phyloP scores from a whole-genome alignment of 2,797 vertebrate species.

The Falco naumanni region DNA sequence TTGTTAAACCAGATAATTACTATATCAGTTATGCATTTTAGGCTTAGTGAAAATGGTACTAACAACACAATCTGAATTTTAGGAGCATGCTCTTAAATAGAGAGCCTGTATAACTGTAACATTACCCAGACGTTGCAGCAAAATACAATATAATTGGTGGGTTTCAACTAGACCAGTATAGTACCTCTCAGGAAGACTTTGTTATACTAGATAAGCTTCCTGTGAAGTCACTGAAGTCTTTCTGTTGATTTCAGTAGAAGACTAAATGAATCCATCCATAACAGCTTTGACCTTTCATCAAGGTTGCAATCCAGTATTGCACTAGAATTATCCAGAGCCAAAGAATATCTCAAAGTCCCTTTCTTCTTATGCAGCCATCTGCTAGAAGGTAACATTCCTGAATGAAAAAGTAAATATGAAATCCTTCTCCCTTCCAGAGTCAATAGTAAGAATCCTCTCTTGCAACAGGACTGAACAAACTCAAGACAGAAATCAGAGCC shows the following conservation, averaged over 20 bases:
- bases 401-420: background rate
- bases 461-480: background rate
- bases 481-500: background rate
- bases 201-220: background rate
- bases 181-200: background rate
- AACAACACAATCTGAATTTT: background rate
- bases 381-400: background rate
- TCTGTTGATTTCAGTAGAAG: background rate
- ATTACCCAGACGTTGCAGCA: background rate
- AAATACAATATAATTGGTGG: background rate
- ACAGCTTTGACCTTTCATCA: background rate
- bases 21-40: background rate
- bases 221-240: conserved; percentile 5
- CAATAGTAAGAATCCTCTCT: background rate
- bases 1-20: background rate
- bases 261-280: background rate
- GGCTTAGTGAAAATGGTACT: background rate
- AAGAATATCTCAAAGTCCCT: background rate
- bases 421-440: background rate
- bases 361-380: background rate
- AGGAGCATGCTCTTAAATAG: background rate
- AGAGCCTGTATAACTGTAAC: background rate
- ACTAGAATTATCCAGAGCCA: background rate
- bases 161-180: background rate
- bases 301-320: background rate